Percentiles rank a stretch among this genome's conserved stretches.
These are phyloP conservation scores for Mya arenaria DNA, from an alignment of 1,140 invertebrate genomes.

Conservation along the genomic window DNA sequence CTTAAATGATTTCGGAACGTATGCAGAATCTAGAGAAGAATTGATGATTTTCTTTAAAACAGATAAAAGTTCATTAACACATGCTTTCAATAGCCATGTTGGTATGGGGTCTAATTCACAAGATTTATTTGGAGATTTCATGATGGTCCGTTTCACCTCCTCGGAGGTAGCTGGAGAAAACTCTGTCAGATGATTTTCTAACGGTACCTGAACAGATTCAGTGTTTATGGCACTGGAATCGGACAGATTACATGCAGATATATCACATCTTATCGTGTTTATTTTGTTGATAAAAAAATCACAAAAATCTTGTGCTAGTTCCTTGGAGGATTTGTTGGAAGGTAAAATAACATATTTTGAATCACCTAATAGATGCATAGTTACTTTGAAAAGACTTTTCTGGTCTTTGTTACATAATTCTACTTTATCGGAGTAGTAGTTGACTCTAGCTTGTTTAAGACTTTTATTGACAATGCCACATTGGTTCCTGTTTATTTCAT, in stretches of 20 bases:
- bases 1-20: conserved; percentile 33
- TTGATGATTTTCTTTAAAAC: conserved; percentile 19
- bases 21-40: conserved; percentile 13
- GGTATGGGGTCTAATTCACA: conserved; percentile 40
- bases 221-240: neutral
- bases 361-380: conserved; percentile 31
- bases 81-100: conserved; percentile 36
- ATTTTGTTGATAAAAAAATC: conserved; percentile 44
- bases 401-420: conserved; percentile 25
- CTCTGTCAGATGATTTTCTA: neutral
- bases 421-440: conserved; percentile 37
- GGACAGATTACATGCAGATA: neutral
- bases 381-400: conserved; percentile 34
- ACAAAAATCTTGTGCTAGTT: conserved; percentile 10
- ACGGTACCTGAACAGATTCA: neutral
- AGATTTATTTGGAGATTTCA: conserved; percentile 41
- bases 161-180: conserved; percentile 7
- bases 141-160: conserved; percentile 8
- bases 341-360: conserved; percentile 6
- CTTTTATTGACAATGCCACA: conserved; percentile 12
- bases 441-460: neutral
- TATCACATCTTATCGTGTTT: conserved; percentile 25
- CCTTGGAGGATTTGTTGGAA: neutral
- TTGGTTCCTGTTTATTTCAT: conserved; percentile 34
- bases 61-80: conserved; percentile 34